Evolutionary conservation across 2,797 vertebrate species (phyloP).

Genomic region (Ctenopoma multispine): DNA sequence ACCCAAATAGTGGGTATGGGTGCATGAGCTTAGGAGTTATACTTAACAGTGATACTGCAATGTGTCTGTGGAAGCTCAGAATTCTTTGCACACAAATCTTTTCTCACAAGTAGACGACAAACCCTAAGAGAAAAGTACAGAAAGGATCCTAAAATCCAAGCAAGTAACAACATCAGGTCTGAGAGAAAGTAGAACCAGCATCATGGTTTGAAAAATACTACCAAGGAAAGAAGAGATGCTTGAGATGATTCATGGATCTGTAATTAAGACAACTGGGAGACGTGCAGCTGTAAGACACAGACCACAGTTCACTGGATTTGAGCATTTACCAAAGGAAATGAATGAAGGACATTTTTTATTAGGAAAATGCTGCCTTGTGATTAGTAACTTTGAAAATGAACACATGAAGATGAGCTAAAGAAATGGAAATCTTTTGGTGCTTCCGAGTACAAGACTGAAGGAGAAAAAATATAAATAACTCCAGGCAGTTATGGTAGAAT

Average conservation of each 20-base stretch:
- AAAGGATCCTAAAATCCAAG: slow-evolving; percentile 9
- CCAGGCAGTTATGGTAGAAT: slow-evolving; percentile 22
- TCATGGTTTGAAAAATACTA: slow-evolving; percentile 10
- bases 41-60: background rate
- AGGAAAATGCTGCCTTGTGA: slow-evolving; percentile 16
- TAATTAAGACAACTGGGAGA: slow-evolving; percentile 50
- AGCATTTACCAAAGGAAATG: slow-evolving; percentile 22
- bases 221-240: slow-evolving; percentile 17
- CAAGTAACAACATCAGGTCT: background rate
- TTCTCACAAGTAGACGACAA: background rate
- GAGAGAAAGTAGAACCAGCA: slow-evolving; percentile 8
- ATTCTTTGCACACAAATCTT: background rate
- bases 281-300: slow-evolving; percentile 28
- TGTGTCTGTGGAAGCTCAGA: background rate
- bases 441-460: slow-evolving; percentile 2
- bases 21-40: background rate
- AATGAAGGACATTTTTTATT: slow-evolving; percentile 9
- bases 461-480: slow-evolving; percentile 26
- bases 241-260: slow-evolving; percentile 32
- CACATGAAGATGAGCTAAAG: slow-evolving; percentile 3
- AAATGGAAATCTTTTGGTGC: slow-evolving; percentile 12
- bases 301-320: slow-evolving; percentile 34
- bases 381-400: slow-evolving; percentile 13
- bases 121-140: background rate
- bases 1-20: background rate